Conservation (phyloP, 2,113 vertebrate species). For the Syngnathoides biaculeatus region DNA sequence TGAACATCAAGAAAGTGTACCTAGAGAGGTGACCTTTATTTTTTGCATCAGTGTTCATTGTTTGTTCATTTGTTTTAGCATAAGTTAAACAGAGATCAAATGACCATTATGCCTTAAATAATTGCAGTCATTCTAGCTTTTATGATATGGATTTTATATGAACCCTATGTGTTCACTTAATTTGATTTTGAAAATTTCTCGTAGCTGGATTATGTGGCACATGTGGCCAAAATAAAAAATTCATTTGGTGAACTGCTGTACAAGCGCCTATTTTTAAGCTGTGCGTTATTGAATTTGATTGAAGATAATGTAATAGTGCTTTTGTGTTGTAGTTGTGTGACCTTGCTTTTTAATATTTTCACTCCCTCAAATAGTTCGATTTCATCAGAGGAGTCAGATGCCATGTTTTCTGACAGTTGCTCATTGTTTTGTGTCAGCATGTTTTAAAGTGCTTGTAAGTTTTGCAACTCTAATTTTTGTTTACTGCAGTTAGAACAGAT, state of each 20-base stretch:
- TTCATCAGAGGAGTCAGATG: not conserved
- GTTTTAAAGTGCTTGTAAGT: not conserved
- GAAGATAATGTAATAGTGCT: not conserved
- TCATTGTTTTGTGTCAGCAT: not conserved
- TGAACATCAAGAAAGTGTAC: not conserved
- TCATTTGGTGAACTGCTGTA: not conserved
- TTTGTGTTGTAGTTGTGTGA: not conserved
- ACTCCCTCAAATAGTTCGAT: not conserved
- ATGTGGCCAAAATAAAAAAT: not conserved
- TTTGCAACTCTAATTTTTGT: not conserved
- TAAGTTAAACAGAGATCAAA: slow-evolving; percentile 1
- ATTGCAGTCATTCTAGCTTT: not conserved
- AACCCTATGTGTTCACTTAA: not conserved
- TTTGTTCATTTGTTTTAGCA: not conserved
- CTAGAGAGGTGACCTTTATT: not conserved
- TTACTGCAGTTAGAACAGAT: not conserved
- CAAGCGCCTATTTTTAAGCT: not conserved
- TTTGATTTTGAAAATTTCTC: not conserved
- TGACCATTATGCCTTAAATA: slow-evolving; percentile 46
- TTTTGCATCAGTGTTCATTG: not conserved
- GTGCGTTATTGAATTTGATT: not conserved
- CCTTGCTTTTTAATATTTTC: not conserved
- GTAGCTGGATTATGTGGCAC: too few species aligned
- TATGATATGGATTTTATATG: not conserved
- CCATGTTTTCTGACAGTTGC: not conserved